Conservation (phyloP, 2,888 invertebrate genomes). For the Andrena haemorrhoa region DNA sequence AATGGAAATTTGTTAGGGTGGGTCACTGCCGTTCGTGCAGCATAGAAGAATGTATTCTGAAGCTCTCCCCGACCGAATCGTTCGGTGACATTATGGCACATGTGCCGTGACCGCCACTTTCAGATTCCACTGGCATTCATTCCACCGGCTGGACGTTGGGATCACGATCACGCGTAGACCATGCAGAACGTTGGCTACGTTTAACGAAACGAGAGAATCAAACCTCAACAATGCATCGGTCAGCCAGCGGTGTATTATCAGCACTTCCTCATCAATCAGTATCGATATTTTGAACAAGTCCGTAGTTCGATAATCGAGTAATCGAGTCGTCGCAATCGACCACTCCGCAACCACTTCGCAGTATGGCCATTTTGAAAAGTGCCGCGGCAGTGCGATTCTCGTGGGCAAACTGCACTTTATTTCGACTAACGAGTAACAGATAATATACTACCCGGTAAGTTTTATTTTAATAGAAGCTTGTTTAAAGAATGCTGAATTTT, state of each 20-base stretch:
- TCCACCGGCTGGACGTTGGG: neutral
- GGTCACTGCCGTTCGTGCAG: conserved; percentile 65
- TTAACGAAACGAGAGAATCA: conserved; percentile 44
- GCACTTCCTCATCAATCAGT: conserved; percentile 57
- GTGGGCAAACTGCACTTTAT: too few relatives aligned
- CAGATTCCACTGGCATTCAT: conserved; percentile 51
- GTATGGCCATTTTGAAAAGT: conserved; percentile 12
- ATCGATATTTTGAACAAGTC: conserved; percentile 60
- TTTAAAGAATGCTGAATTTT: too few relatives aligned
- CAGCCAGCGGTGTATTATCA: conserved; percentile 44
- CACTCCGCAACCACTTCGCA: neutral
- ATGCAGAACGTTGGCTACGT: conserved; percentile 3
- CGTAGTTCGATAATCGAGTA: conserved; percentile 55
- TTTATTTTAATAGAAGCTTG: too few relatives aligned
- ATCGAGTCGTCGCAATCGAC: conserved; percentile 45
- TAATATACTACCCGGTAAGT: too few relatives aligned
- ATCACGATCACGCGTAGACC: neutral
- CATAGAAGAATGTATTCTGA: conserved; percentile 43
- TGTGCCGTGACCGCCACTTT: conserved; percentile 18
- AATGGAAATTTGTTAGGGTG: conserved; percentile 54
- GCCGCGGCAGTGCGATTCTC: neutral
- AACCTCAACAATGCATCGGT: conserved; percentile 53
- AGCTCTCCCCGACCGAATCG: conserved; percentile 26
- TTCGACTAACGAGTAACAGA: too few relatives aligned
- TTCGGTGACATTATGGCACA: conserved; percentile 57